Evolutionary conservation across 2,888 invertebrate species (phyloP), one percentile per base, ranked within the genome.

Genomic region (Rhagonycha fulva): DNA sequence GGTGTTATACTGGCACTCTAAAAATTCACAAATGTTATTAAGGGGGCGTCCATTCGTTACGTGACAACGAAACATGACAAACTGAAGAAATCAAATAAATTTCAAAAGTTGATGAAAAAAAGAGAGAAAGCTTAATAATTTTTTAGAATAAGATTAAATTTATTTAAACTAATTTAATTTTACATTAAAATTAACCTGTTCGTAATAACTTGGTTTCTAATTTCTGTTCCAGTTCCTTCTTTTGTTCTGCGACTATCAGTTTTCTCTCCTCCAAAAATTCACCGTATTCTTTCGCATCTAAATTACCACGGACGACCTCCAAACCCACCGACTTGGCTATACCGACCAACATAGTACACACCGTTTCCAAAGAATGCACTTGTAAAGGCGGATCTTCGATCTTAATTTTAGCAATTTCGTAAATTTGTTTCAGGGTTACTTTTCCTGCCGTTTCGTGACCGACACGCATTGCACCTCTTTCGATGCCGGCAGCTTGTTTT

Each of bases 331-430:
- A 92, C 81, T 92, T 91, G 9, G 97, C 96, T 70, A 92, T 90
- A 1, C 94, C 93, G 80, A 97, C 91, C 10, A 98, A 84, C 91
- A 93, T 92, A 80, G 91, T 90, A 85, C 97, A 98, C 84, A 98
- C 91, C 85, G 94, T 91, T 87, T 95, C 84, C 78, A 95, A 82
- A 10, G 90, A 85, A 79, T 89, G 88, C 83, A 92, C 90, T 82
- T 93, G 91, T 24, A 93, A 86, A 0, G 93, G 88, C 4, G 95
- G 95, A 88, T 99, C 98, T 85, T 94, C 89, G n/a, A 93, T 90
- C 88, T 99, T 99, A n/a, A 99, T 95, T 87, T 93, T 91, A 0
- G 99, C 99, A 85, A 99, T 99, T 91, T 99, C 99, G 88, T 98
- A 99, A 12, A 99, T 88, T 88, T 99, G 99, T 87, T 98, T 99